phyloP scores from a whole-genome alignment of 2,113 vertebrate species.

The Cyanistes caeruleus region DNA sequence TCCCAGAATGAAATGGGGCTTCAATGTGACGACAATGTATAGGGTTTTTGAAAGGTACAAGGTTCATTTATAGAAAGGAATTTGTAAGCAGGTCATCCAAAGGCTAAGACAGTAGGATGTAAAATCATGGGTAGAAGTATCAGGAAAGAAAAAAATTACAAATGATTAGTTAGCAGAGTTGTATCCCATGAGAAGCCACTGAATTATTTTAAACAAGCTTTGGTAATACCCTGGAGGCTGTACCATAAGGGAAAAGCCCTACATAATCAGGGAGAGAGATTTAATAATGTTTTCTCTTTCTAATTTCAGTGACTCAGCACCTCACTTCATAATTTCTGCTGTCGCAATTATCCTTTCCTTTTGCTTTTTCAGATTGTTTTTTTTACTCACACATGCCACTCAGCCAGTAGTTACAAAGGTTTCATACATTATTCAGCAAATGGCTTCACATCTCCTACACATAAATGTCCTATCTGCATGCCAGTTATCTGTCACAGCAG shows the following conservation, averaged over 20 bases:
- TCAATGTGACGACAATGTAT: background rate
- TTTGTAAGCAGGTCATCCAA: conserved; percentile 13
- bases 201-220: conserved; percentile 13
- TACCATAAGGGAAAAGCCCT: background rate
- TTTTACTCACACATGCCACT: background rate
- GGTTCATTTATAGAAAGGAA: conserved; percentile 20
- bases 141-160: background rate
- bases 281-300: background rate
- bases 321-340: background rate
- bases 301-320: background rate
- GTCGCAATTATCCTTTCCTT: background rate
- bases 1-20: background rate
- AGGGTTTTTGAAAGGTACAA: background rate
- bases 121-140: background rate
- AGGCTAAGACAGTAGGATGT: background rate
- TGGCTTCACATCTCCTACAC: background rate
- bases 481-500: background rate
- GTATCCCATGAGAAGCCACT: background rate
- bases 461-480: background rate
- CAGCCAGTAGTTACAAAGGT: background rate
- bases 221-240: background rate
- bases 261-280: background rate
- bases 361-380: background rate
- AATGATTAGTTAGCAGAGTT: background rate
- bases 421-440: conserved; percentile 42